These are phyloP conservation scores for Sylvilagus bachmani DNA, from an alignment of 2,113 vertebrate species.

Conservation along the genomic window DNA sequence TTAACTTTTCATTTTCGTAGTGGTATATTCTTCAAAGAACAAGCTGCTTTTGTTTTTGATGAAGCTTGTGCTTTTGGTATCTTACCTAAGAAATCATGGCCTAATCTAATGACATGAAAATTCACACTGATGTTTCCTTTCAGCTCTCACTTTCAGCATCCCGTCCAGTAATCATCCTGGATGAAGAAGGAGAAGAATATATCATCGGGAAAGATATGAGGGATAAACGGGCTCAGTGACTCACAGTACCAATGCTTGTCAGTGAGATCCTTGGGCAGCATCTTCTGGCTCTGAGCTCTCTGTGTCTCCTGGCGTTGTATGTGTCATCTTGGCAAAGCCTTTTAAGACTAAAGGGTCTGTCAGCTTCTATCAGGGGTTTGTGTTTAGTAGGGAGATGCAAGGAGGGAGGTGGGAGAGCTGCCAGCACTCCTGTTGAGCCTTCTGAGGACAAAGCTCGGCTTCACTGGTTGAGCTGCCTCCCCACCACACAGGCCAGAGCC, in stretches of 20 bases:
- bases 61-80: neutral
- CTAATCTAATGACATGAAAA: neutral
- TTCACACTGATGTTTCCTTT: neutral
- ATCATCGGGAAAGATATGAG: neutral
- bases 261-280: neutral
- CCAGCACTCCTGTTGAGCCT: neutral
- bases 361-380: neutral
- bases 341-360: neutral
- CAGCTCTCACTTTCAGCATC: neutral
- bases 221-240: neutral
- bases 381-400: neutral
- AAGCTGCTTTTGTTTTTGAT: neutral
- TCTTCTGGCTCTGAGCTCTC: neutral
- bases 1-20: neutral
- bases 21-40: neutral
- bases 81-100: neutral
- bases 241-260: too few species aligned
- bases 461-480: neutral
- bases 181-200: neutral
- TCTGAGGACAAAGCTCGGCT: neutral
- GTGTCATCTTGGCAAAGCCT: neutral
- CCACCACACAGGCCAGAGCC: rapidly evolving
- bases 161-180: too few species aligned
- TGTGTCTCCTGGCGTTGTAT: too few species aligned
- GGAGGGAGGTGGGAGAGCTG: neutral